A percentile compares a stretch with the other conserved stretches of the same genome.
Evolutionary conservation across 1,140 invertebrate species (phyloP).

Genomic region (Philopotamus ludificatus): DNA sequence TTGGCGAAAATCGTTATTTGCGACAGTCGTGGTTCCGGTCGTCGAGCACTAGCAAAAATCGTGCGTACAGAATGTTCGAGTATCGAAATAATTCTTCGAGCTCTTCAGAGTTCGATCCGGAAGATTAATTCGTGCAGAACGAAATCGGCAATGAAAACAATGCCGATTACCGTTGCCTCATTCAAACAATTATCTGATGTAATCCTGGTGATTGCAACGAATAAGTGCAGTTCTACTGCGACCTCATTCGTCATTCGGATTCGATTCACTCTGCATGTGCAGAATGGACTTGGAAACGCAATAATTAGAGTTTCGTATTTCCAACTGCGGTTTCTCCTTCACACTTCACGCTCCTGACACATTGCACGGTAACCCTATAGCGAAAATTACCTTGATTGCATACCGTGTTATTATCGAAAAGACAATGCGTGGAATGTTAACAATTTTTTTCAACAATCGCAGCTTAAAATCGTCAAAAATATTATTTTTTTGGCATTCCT

Average conservation of each 20-base stretch:
- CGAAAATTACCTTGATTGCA: background rate
- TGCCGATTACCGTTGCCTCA: background rate
- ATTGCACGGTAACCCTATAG: background rate
- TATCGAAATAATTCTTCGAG: background rate
- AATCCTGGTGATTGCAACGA: too few relatives aligned
- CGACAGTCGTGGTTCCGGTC: too few relatives aligned
- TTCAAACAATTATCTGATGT: background rate
- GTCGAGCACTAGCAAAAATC: too few relatives aligned
- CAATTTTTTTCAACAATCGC: background rate
- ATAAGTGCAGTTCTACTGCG: background rate
- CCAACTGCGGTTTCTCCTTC: slow-evolving; percentile 20
- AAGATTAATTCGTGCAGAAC: background rate
- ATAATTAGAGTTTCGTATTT: slow-evolving; percentile 27
- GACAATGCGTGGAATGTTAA: too few relatives aligned
- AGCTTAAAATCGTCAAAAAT: background rate
- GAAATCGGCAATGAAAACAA: background rate
- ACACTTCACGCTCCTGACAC: slow-evolving; percentile 8
- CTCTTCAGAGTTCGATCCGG: background rate
- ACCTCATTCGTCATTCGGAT: background rate
- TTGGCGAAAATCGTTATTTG: too few relatives aligned
- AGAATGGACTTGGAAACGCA: slow-evolving; percentile 8
- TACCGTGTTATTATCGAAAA: slow-evolving; percentile 2
- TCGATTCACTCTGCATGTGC: background rate
- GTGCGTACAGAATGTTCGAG: too few relatives aligned
- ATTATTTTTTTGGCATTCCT: too few relatives aligned